Base-by-base conservation (phyloP, 2,797 vertebrate genomes). In the Amblyopsis hoosieri region DNA sequence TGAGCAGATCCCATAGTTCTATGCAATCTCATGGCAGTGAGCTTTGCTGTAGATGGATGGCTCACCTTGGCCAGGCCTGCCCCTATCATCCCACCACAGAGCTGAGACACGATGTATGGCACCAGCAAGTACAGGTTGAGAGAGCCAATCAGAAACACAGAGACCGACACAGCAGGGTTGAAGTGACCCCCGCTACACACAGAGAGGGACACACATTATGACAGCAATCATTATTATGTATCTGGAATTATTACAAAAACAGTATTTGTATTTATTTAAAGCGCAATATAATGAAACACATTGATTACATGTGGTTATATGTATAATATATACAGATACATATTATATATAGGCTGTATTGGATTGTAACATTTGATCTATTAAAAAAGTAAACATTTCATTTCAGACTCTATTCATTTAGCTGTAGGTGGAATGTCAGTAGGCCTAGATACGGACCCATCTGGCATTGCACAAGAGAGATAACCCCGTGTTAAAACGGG, bases 131-230 rank as follows among this genome's bases (percentile, higher is more conserved):
- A 6, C 3, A 89, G 5, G 52, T 84, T 84, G 45, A 95, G 85
- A 12, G 90, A 93, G 2, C 94, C 92, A 0, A 91, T 29, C 59
- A 96, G 83, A 64, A 75, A 90, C 2, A 88, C 86, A 0, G 65
- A 81, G 79, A 94, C 51, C 1, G 94, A 91, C 42, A 93, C 93
- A 0, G 93, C 94, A 0, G 94, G 94, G 75, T 95, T 96, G 59
- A 93, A 91, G 80, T 95, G 94, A 45, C 90, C 92, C 2, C 95
- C 94, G 0, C 94, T 95, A 80, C n/a, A 58, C 55, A 9, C 23
- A 66, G 31, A 37, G 14, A 59, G 45, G 13, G 17, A 2, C 12
- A 49, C 4, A n/a, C n/a, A 50, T 45, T 2, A 57, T n/a, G 5
- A 9, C 3, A 54, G 46, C 8, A n/a, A 19, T 13, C 8, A 59